Percentiles rank a stretch among this genome's conserved stretches.
Conservation (phyloP, 2,888 invertebrate genomes). For the Trachelus iudaicus region DNA sequence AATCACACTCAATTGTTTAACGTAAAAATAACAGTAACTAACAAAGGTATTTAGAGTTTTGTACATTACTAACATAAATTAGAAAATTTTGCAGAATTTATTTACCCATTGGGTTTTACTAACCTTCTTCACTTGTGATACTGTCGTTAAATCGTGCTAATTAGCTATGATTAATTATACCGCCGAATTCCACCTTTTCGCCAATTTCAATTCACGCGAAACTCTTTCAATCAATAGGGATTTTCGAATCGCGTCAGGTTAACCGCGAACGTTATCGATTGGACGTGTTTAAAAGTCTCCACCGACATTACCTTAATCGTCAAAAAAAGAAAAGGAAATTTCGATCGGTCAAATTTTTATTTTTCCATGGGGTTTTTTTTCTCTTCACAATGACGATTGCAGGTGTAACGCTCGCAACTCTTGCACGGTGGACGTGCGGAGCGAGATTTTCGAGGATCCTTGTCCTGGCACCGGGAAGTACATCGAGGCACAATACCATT, state of each 20-base stretch:
- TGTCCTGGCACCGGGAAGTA: constrained; percentile 73
- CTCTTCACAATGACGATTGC: constrained; percentile 51
- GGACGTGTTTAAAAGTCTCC: neutral
- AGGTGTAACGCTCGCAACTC: constrained; percentile 60
- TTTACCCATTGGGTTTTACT: neutral
- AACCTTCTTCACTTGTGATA: neutral
- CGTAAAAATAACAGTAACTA: neutral
- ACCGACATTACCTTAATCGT: neutral
- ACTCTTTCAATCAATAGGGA: neutral
- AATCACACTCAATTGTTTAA: neutral
- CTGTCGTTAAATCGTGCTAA: neutral
- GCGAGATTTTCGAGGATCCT: constrained; percentile 69
- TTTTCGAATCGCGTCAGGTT: neutral
- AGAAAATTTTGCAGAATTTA: neutral
- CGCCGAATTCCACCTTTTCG: neutral
- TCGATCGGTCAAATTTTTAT: neutral
- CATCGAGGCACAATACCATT: constrained; percentile 71
- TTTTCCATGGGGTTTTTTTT: constrained; percentile 30
- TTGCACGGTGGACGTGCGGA: constrained; percentile 57
- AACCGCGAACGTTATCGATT: neutral
- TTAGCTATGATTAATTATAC: neutral
- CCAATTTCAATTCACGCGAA: neutral
- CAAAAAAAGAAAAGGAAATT: neutral
- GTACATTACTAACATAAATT: neutral
- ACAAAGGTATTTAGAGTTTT: neutral